These are phyloP conservation scores for Palythoa grandis DNA, from an alignment of 92 coral and sea anemone genomes.

Conservation along the genomic window DNA sequence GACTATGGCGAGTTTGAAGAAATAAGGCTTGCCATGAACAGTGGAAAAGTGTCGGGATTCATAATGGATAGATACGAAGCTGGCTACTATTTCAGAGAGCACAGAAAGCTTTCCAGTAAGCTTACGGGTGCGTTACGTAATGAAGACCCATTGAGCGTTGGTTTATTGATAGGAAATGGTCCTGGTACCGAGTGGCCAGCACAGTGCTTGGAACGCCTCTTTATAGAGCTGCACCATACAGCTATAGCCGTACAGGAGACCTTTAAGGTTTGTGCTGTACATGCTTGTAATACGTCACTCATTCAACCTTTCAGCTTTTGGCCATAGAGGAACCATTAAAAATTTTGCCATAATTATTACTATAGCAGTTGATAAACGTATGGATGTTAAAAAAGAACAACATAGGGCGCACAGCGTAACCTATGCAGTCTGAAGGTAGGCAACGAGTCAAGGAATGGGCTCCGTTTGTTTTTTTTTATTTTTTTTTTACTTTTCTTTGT, in stretches of 20 bases:
- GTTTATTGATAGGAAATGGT: slow-evolving; percentile 24
- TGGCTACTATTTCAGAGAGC: slow-evolving; percentile 1
- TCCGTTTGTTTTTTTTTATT: no score
- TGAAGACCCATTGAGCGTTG: slow-evolving; percentile 21
- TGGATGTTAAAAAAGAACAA: no score
- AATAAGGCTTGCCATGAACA: background rate
- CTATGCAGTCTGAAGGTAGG: no score
- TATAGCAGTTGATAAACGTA: no score
- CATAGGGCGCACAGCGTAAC: no score
- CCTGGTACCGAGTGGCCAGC: slow-evolving; percentile 35
- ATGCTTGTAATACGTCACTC: no score
- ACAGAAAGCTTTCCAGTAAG: background rate
- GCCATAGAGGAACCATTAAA: no score
- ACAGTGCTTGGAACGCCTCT: background rate
- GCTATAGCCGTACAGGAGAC: slow-evolving; percentile 5
- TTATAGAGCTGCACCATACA: background rate
- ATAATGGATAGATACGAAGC: slow-evolving; percentile 37
- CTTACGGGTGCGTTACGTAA: slow-evolving; percentile 13
- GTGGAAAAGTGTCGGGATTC: background rate
- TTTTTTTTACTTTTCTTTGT: no score
- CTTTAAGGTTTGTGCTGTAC: background rate
- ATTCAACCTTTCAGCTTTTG: no score
- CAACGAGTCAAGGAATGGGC: no score
- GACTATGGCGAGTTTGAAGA: background rate
- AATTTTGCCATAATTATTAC: no score